Base-by-base conservation (phyloP, 2,113 vertebrate genomes). In the Elaphurus davidianus region DNA sequence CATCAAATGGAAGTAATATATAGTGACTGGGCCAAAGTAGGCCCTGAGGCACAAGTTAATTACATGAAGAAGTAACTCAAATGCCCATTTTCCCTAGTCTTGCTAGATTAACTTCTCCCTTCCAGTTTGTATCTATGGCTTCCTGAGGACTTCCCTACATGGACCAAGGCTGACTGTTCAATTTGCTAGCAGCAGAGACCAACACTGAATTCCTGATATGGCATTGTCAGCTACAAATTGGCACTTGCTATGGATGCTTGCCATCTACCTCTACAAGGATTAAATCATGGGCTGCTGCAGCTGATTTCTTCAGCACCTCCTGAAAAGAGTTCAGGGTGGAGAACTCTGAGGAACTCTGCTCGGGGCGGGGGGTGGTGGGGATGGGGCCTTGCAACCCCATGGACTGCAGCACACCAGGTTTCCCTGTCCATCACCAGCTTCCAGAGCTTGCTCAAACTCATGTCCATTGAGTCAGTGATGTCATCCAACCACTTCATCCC, bases 311-410 rank as follows among this genome's bases (percentile, higher is more conserved):
- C 36, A 36, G 10, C 67, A 74, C 67, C n/a, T 40, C 36, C 67
- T 40, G 36, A 40, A 74, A 40, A 74, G 21, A 74, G 67, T 74
- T 40, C 36, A 40, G 36, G 36, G 36, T 25, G 67, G n/a, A 23
- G 21, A 74, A 74, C 21, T 40, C 5, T 25, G 67, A 74, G 36
- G 67, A 40, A 23, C 36, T 40, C 36, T 74, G 67, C 67, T 40
- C 5, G 4, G n/a, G 9, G 7, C 0, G 0, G 30, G 30, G 15
- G 30, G 15, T 17, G 7, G 60, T 10, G 59, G 59, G 59, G 12
- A 0, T 30, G 59, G 2, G 60, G 28, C 5, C 36, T 67, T 36
- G 8, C 1, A 4, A 71, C 17, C 17, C 17, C n/a, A 11, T 5
- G 33, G 33, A 71, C 8, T 21, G 8, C 17, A 36, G 64, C 64